Evolutionary conservation across 2,797 vertebrate genomes (phyloP), one percentile per base, ranked within the genome.

Genomic region (Acanthurus lineatus): DNA sequence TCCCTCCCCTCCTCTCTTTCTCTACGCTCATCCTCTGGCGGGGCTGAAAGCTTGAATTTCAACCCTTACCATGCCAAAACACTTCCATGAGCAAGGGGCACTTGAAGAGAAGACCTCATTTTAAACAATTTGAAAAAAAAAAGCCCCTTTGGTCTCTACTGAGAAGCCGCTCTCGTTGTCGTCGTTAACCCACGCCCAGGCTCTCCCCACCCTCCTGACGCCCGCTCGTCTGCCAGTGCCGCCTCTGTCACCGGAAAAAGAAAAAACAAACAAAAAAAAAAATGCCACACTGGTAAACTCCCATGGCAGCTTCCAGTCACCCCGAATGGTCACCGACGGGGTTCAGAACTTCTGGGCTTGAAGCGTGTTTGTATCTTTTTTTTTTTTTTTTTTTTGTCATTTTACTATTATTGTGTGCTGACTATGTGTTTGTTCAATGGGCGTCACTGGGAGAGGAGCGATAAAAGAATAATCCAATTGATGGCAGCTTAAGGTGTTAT

Each of bases 251-350:
- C 32, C 32, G 32, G 32, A 35, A 81, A 54, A 70, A 44, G 19
- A 47, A 53, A 28, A 69, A 14, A 15, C 12, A 44, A 16, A 44
- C 48, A 32, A 64, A 19, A 16, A 42, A 60, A 52, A 69, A 52
- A 65, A 81, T 10, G 35, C 8, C 17, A 61, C 90, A 91, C 92
- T 92, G 92, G 92, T 93, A 72, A 92, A 92, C 93, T 91, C 91
- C 90, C 95, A 91, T 95, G 96, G 96, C 97, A 97, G 97, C 97
- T 97, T 94, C 90, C 86, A 89, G 91, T 92, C 84, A 12, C 89
- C 83, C 89, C 75, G 5, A 90, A 86, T 87, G 86, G 92, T 93
- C 95, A 95, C 91, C 95, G 93, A 91, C 90, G 93, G 92, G 89
- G 86, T 91, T 92, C 86, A 91, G 93, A 94, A 92, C 90, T 88